phyloP scores from a whole-genome alignment of 2,888 invertebrate genomes.

The Pinctada fucata region DNA sequence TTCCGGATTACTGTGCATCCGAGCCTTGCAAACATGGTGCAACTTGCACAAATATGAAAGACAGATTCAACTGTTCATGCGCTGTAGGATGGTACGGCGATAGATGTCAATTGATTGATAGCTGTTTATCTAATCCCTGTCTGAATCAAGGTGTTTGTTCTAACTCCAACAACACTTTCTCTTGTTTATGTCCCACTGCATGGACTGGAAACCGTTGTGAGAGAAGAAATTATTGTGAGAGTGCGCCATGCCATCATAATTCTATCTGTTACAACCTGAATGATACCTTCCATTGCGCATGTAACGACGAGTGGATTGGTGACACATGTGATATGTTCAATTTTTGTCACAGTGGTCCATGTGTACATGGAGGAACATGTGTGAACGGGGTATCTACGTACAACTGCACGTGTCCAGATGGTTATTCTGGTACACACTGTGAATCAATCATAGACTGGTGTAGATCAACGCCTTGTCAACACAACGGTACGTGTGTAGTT shows the following conservation, averaged over 20 bases:
- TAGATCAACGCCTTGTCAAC: slow-evolving; percentile 2
- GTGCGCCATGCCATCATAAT: not conserved
- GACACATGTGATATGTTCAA: not conserved
- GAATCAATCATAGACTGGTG: slow-evolving; percentile 23
- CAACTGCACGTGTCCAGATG: slow-evolving; percentile 10
- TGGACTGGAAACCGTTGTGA: slow-evolving; percentile 1
- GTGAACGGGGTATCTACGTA: not conserved
- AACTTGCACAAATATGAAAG: not conserved
- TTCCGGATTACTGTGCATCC: slow-evolving; percentile 1
- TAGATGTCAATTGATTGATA: not conserved
- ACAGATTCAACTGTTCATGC: slow-evolving; percentile 4
- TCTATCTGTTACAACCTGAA: not conserved
- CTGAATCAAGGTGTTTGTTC: not conserved
- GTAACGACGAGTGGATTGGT: slow-evolving; percentile 9
- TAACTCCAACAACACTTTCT: not conserved
- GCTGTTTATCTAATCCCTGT: not conserved
- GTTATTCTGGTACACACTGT: slow-evolving; percentile 12
- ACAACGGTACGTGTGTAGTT: slow-evolving; percentile 16
- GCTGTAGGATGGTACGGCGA: not conserved
- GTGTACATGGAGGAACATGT: slow-evolving; percentile 1
- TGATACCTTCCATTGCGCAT: not conserved
- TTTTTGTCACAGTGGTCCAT: not conserved
- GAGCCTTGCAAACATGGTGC: not conserved
- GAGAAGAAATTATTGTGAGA: slow-evolving; percentile 3
- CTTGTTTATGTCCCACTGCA: not conserved